phyloP scores from a whole-genome alignment of 1,140 invertebrate species.

The Ctenoplectra terminalis region DNA sequence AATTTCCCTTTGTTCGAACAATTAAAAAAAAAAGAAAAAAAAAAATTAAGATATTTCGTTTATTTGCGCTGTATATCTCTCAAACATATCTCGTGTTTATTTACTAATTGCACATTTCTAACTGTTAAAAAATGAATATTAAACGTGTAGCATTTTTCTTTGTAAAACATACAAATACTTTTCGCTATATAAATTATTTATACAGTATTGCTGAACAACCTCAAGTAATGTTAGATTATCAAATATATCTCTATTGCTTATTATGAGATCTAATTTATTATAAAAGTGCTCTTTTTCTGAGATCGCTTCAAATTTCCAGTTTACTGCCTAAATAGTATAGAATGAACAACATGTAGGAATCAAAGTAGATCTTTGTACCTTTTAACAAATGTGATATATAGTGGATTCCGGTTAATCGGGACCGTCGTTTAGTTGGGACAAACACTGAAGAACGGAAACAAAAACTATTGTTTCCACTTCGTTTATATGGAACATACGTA shows the following conservation, averaged over 20 bases:
- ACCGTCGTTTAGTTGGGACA: too few relatives aligned
- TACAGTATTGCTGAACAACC: neutral
- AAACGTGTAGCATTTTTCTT: neutral
- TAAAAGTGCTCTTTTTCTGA: neutral
- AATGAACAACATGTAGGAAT: conserved; percentile 27
- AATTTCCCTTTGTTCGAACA: neutral
- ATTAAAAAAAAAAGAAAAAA: neutral
- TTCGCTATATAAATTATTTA: neutral
- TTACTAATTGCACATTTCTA: neutral
- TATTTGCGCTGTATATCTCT: neutral
- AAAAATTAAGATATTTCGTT: conserved; percentile 18
- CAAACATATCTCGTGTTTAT: neutral
- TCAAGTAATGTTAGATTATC: neutral
- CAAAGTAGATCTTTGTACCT: conserved; percentile 42
- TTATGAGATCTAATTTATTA: conserved; percentile 17
- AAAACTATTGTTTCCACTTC: too few relatives aligned
- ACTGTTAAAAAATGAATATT: neutral
- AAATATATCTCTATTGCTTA: neutral
- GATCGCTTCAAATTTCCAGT: conserved; percentile 27
- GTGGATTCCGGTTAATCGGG: too few relatives aligned
- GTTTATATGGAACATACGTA: too few relatives aligned
- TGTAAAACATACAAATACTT: neutral
- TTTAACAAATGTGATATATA: conserved; percentile 54
- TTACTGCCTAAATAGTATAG: conserved; percentile 41
- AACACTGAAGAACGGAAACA: too few relatives aligned